Percentiles rank a stretch among this genome's conserved stretches.
Conservation (phyloP, 2,797 vertebrate genomes). For the Nannoperca australis region DNA sequence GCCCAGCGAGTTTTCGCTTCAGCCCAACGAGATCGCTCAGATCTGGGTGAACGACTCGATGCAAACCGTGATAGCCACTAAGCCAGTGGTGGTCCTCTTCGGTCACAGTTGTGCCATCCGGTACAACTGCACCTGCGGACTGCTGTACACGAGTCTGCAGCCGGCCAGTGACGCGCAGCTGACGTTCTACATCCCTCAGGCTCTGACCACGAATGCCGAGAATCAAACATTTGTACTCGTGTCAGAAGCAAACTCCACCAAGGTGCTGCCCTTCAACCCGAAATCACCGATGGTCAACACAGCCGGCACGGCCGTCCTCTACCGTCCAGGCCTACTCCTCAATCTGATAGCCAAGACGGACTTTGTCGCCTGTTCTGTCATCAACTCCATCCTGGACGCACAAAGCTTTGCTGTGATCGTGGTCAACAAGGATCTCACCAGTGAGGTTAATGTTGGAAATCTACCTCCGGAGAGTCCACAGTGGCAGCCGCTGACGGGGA, state of each 20-base stretch:
- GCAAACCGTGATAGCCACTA: rapidly evolving
- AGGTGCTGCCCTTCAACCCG: rapidly evolving
- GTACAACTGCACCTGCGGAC: constrained; percentile 66
- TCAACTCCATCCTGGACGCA: rapidly evolving
- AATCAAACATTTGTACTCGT: background rate
- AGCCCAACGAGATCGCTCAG: constrained; percentile 27
- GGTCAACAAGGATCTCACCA: constrained; percentile 13
- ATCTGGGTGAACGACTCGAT: background rate
- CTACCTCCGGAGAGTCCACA: rapidly evolving
- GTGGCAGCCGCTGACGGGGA: constrained; percentile 53
- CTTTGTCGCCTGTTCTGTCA: constrained; percentile 72
- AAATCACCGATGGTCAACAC: background rate
- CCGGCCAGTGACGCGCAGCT: background rate
- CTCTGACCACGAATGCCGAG: rapidly evolving
- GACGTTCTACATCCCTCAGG: constrained; percentile 63
- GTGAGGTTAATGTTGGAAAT: background rate
- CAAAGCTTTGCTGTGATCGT: constrained; percentile 48
- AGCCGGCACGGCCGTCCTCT: constrained; percentile 26
- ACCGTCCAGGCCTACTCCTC: constrained; percentile 69
- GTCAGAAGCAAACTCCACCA: background rate
- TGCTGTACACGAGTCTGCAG: constrained; percentile 63
- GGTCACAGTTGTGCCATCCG: constrained; percentile 69
- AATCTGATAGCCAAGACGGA: constrained; percentile 67
- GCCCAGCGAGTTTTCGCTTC: rapidly evolving
- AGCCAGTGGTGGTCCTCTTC: constrained; percentile 69